phyloP scores from a whole-genome alignment of 2,113 vertebrate genomes.

The Clinocottus analis region DNA sequence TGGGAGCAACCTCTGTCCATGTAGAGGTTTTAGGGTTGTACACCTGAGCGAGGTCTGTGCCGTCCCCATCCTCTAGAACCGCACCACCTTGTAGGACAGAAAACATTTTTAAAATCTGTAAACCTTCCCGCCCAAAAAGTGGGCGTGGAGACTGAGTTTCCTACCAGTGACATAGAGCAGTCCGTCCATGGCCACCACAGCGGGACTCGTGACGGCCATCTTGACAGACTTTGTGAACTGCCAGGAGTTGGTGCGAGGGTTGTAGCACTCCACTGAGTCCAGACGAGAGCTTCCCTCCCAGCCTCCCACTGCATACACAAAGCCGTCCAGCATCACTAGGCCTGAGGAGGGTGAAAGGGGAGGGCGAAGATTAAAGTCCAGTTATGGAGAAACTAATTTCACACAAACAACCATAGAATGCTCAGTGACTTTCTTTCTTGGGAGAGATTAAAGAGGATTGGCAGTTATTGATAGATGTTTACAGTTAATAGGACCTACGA shows the following conservation, averaged over 20 bases:
- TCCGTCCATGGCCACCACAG: slow-evolving; percentile 84
- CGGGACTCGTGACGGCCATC: slow-evolving; percentile 87
- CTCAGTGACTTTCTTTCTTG: background rate
- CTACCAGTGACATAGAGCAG: slow-evolving; percentile 86
- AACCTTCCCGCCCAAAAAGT: background rate
- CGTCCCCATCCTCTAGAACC: slow-evolving; percentile 85
- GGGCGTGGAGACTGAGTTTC: background rate
- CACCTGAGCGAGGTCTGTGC: slow-evolving; percentile 84
- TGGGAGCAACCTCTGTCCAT: slow-evolving; percentile 83
- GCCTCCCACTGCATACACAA: slow-evolving; percentile 85
- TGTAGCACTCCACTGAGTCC: slow-evolving; percentile 85
- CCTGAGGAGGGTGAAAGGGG: slow-evolving; percentile 77
- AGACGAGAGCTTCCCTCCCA: slow-evolving; percentile 86
- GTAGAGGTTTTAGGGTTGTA: slow-evolving; percentile 82
- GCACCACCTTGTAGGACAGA: slow-evolving; percentile 78
- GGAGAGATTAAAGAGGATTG: background rate
- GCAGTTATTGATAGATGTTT: background rate
- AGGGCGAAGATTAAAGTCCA: background rate
- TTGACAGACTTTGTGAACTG: slow-evolving; percentile 84
- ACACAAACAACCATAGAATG: background rate
- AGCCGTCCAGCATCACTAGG: slow-evolving; percentile 86
- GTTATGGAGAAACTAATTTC: background rate
- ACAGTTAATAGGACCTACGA: too few species aligned
- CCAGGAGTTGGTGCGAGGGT: slow-evolving; percentile 84
- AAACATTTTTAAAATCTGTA: background rate